phyloP scores from a whole-genome alignment of 2,888 invertebrate genomes.

The Brachypterus glaber region DNA sequence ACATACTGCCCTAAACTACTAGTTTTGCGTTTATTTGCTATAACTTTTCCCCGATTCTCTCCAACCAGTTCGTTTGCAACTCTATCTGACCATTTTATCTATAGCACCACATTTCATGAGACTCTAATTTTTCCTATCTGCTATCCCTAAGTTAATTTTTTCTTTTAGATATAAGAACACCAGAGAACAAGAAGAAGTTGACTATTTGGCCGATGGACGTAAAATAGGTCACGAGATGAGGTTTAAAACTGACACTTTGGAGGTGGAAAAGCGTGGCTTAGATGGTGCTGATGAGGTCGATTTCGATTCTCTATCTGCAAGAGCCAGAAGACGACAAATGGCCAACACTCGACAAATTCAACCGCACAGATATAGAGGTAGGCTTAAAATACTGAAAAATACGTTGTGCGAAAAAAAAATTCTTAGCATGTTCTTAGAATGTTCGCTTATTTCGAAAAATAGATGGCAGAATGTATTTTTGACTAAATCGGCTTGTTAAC shows the following conservation, averaged over 20 bases:
- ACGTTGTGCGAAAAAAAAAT: no score
- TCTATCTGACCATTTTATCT: no score
- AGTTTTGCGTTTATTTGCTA: neutral
- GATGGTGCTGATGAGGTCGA: slow-evolving; percentile 58
- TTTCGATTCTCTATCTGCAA: slow-evolving; percentile 71
- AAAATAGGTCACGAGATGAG: slow-evolving; percentile 73
- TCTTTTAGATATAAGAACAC: slow-evolving; percentile 51
- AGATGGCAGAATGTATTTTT: no score
- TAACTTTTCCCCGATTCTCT: neutral
- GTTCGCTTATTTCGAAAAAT: no score
- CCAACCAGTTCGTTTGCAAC: neutral
- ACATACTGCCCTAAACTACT: no score
- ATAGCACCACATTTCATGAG: neutral
- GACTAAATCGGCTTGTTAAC: no score
- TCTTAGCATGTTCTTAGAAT: no score
- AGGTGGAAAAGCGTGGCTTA: slow-evolving; percentile 63
- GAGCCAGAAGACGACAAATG: slow-evolving; percentile 49
- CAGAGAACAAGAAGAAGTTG: slow-evolving; percentile 73
- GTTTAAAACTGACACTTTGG: slow-evolving; percentile 71
- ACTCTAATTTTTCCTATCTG: neutral
- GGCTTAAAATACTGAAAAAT: no score
- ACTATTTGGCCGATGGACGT: slow-evolving; percentile 73
- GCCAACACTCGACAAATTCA: slow-evolving; percentile 30
- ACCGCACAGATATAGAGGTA: slow-evolving; percentile 46
- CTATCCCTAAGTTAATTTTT: slow-evolving; percentile 11